Conservation (phyloP, 2,797 vertebrate genomes). For the Gymnothorax javanicus region DNA sequence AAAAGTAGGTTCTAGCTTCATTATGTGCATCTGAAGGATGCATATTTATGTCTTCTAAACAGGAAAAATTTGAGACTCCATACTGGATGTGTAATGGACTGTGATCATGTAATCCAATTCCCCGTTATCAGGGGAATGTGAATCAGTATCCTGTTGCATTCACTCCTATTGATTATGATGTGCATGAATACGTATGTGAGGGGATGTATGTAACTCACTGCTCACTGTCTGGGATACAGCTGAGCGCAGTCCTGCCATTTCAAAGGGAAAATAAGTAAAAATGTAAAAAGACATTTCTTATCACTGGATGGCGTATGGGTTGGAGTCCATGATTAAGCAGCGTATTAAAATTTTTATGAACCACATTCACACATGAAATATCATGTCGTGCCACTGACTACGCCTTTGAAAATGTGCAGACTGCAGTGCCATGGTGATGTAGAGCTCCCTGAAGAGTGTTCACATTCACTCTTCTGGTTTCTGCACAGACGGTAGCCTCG, state of each 20-base stretch:
- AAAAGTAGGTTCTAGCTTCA: neutral
- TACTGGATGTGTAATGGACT: neutral
- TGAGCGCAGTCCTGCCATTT: neutral
- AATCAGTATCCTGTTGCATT: slow-evolving; percentile 3
- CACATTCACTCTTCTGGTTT: neutral
- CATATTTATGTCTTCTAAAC: neutral
- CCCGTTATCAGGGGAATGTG: neutral
- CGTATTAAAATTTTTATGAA: neutral
- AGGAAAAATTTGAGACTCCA: neutral
- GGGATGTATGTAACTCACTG: neutral
- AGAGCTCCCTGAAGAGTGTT: neutral
- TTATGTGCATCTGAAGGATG: neutral
- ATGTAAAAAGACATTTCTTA: neutral
- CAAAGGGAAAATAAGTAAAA: neutral
- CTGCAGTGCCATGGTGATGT: neutral
- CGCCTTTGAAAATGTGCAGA: neutral
- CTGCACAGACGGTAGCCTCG: neutral
- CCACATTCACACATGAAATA: neutral
- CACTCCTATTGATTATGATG: neutral
- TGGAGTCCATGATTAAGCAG: neutral
- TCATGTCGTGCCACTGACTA: neutral
- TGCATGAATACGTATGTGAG: neutral
- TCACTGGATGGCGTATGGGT: neutral
- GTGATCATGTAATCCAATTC: neutral
- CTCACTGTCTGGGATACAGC: neutral